Conservation (phyloP, 2,888 invertebrate species). For the Seira ritae region DNA sequence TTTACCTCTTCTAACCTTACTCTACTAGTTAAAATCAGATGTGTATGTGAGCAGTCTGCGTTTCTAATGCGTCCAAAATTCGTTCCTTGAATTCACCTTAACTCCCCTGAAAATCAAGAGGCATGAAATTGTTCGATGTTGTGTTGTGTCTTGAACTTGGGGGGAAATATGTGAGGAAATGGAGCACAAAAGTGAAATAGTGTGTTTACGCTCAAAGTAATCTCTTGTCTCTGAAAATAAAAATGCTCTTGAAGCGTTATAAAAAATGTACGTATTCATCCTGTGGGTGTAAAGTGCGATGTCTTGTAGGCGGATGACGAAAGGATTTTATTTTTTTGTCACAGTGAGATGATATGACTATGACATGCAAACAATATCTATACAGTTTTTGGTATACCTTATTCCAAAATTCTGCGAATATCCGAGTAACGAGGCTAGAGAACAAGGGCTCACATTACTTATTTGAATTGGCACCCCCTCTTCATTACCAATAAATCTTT, state of each 20-base stretch:
- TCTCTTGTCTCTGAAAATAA: background rate
- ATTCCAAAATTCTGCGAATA: background rate
- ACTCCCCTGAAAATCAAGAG: background rate
- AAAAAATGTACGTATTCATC: background rate
- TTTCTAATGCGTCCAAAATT: background rate
- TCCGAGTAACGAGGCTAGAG: background rate
- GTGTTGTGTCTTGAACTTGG: background rate
- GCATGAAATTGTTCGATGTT: background rate
- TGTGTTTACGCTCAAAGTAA: conserved; percentile 8
- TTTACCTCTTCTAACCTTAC: background rate
- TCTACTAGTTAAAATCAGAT: background rate
- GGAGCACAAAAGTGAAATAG: conserved; percentile 10
- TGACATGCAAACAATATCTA: background rate
- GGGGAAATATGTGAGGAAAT: background rate
- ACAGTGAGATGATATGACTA: background rate
- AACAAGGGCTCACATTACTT: too few relatives aligned
- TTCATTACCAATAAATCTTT: too few relatives aligned
- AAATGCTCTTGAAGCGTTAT: background rate
- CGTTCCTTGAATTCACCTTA: background rate
- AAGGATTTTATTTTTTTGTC: background rate
- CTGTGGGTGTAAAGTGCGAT: conserved; percentile 2
- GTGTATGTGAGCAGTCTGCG: background rate
- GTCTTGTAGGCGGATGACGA: conserved; percentile 15
- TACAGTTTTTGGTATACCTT: background rate
- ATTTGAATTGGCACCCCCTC: too few relatives aligned